Base-by-base conservation (phyloP, 2,888 invertebrate genomes). In the Volucella inflata region DNA sequence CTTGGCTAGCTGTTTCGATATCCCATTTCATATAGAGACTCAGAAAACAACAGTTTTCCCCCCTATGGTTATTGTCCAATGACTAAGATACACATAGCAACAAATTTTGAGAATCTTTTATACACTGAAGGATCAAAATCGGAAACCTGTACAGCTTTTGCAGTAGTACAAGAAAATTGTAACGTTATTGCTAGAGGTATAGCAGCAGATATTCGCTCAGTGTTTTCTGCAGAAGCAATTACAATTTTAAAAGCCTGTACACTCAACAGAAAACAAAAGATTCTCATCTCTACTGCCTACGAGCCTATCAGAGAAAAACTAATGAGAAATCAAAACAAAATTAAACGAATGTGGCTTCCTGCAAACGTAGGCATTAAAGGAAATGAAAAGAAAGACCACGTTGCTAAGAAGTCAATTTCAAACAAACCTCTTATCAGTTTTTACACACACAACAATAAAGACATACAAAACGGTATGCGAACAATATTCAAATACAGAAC, bases 331-430 rank as follows among this genome's bases (percentile, higher is more conserved):
- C 4, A 48, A n/a, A 55, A 42, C 6, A 57, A 57, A 38, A 17
- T 77, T 1, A 68, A 14, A 1, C 14, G 77, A 10, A 51, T 87
- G 14, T 72, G 76, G 79, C 14, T 80, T 1, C 67, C 67, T 10
- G 62, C 50, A 70, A 64, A n/a, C n/a, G n/a, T n/a, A n/a, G n/a
- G n/a, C n/a, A n/a, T n/a, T n/a, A n/a, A n/a, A n/a, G n/a, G n/a
- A 16, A 77, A 78, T 17, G 72, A 77, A 60, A 8, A 46, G 40
- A 60, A 65, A 0, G 77, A 71, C 30, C 8, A 30, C 14, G 48
- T 21, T 8, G 62, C 80, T 2, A 79, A 72, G n/a, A n/a, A n/a
- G n/a, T n/a, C 14, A 36, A 21, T 55, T 11, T 44, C n/a, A 17
- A 44, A 68, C 2, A n/a, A 68, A 38, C 62, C 62, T n/a, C 59